Evolutionary conservation across 1,140 invertebrate species (phyloP), one percentile per base, ranked within the genome.

Genomic region (Probaryconus sp.): DNA sequence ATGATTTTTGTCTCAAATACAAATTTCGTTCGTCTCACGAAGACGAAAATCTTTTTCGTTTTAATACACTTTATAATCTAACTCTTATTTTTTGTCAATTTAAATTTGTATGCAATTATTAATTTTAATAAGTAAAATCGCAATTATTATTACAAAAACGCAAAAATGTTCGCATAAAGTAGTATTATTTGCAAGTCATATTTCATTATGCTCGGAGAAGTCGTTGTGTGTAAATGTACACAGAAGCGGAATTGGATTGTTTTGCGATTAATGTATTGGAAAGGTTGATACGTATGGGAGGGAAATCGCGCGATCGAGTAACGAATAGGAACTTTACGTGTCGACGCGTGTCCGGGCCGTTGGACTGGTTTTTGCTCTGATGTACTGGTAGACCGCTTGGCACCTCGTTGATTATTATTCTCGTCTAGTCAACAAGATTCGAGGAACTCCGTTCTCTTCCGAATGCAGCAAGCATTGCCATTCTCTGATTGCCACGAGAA

Each of bases 361-460:
- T 79, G 81, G 76, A 81, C 81, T 82, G 81, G 82, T 83, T 84
- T 81, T 84, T 82, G 79, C 76, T 53, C 43, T 56, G 56, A 72
- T 78, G 75, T 71, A 75, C 69, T 72, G 79, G 82, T 79, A 85
- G 83, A 85, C 83, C 81, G 81, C 80, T 82, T 85, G 83, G 83
- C 83, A 83, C 83, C 83, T 83, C 71, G 58, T 61, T 72, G 69
- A 72, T 77, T 75, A 75, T 75, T 75, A 75, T 69, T 75, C 64
- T 72, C 48, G 69, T 75, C 65, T 75, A 75, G 72, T 75, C 65
- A 53, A 65, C 65, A 21, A 65, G 58, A 60, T 69, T 75, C 72
- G 53, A 69, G 51, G 51, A 75, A 69, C 58, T 75, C 51, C 60
- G 51, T 65, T 69, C 56, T 75, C 53, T 68, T 64, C 53, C 72